phyloP scores from a whole-genome alignment of 2,797 vertebrate genomes.

The Limosa lapponica region DNA sequence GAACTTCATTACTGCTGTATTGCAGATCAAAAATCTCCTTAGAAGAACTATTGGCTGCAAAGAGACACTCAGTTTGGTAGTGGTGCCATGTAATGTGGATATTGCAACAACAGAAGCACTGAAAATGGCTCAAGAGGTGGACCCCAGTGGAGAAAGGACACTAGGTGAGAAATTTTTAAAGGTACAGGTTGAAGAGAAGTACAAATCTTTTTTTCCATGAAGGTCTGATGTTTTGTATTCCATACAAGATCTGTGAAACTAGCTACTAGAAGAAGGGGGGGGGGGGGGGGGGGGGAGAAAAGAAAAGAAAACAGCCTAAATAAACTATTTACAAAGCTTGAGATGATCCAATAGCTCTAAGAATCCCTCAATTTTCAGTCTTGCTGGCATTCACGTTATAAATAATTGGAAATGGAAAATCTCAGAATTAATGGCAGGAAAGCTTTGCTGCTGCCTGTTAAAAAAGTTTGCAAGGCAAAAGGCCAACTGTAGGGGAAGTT shows the following conservation, averaged over 20 bases:
- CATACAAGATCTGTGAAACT: neutral
- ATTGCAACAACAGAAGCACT: slow-evolving; percentile 92
- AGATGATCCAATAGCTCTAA: neutral
- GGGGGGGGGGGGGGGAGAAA: too few species aligned
- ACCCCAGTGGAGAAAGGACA: slow-evolving; percentile 87
- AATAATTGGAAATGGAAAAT: neutral
- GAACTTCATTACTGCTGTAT: neutral
- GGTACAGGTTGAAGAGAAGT: neutral
- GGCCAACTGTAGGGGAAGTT: neutral
- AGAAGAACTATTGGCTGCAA: slow-evolving; percentile 81
- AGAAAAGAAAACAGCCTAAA: neutral
- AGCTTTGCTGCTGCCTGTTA: neutral
- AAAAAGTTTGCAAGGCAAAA: neutral
- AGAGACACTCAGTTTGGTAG: slow-evolving; percentile 90
- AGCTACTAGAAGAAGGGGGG: neutral
- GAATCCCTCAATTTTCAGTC: neutral
- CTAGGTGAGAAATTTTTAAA: slow-evolving; percentile 79
- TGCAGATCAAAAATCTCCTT: slow-evolving; percentile 86
- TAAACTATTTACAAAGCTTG: neutral
- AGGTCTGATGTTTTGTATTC: neutral
- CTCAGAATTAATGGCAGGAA: neutral
- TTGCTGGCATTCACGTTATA: neutral
- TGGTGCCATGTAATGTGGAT: slow-evolving; percentile 90
- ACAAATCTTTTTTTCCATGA: neutral
- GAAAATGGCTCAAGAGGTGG: slow-evolving; percentile 89